Evolutionary conservation across 2,113 vertebrate species (phyloP), one percentile per base, ranked within the genome.

Genomic region (Furnarius figulus): DNA sequence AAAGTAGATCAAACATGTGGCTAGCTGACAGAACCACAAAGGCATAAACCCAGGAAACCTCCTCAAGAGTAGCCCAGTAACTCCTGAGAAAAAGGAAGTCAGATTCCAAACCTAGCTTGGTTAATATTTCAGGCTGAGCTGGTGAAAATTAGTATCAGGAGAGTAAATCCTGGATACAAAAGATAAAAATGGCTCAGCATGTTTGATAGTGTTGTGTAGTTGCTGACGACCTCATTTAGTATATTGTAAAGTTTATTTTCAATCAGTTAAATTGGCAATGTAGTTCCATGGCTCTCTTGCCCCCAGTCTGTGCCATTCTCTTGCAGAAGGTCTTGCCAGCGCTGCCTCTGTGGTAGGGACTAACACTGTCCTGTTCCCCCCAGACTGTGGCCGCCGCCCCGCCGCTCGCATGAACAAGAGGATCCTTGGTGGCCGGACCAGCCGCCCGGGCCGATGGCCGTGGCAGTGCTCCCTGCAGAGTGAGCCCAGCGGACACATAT

Each of bases 381-480:
- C 44, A 99, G 99, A 99, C 62, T 99, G 99, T 47, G 99, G 99
- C 49, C 98, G 91, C 37, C 98, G 99, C 13, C 98, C 98, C 12
- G 98, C 98, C 10, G 98, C 97, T 6, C 98, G 99, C 65, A 98
- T 99, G 98, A 98, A 87, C 97, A 99, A 99, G 96, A 98, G 99
- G 96, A 99, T 99, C 89, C 98, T 99, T 2, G 99, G 99, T 1
- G 99, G 99, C 4, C 97, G 99, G 19, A 99, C 99, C 5, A 99
- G 99, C 19, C 98, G 99, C 1, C 98, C 97, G 1, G 99, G 99
- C 23, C 98, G 99, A 6, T 99, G 99, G 99, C 99, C 99, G 0
- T 99, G 99, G 99, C 99, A 99, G 81, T 99, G 99, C 90, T 99
- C 99, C 10, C 97, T 99, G 93, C 99, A 99, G 98, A 99, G 98